phyloP scores from a whole-genome alignment of 2,797 vertebrate genomes.

The Crypturellus tataupa region DNA sequence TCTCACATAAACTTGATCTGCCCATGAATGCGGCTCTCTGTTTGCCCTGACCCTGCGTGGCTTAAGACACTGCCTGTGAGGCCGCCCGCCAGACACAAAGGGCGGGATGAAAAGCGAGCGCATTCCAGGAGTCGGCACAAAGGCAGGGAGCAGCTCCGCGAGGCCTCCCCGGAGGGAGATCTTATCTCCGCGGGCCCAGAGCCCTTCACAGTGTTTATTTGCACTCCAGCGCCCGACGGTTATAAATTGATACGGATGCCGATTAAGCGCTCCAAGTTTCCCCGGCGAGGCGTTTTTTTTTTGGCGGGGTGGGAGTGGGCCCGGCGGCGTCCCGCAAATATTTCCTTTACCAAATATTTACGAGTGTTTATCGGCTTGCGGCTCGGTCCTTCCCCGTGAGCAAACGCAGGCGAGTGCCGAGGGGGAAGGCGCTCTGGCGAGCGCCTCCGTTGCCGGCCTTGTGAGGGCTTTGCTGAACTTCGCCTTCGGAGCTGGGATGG shows the following conservation, averaged over 20 bases:
- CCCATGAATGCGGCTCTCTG: conserved; percentile 97
- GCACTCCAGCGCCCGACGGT: conserved; percentile 69
- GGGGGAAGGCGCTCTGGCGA: background rate
- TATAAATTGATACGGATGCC: conserved; percentile 70
- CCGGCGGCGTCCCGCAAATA: background rate
- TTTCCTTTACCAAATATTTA: background rate
- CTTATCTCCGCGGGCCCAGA: conserved; percentile 81
- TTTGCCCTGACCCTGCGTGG: conserved; percentile 93
- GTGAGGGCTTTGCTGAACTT: background rate
- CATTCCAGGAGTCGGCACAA: conserved; percentile 88
- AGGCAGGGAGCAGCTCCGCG: conserved; percentile 82
- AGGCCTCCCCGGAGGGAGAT: conserved; percentile 82
- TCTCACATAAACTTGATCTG: conserved; percentile 99
- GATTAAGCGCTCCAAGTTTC: conserved; percentile 55
- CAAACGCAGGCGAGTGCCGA: accelerated
- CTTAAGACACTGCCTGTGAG: conserved; percentile 91
- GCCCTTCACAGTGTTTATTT: conserved; percentile 81
- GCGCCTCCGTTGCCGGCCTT: accelerated
- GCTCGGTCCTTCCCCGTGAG: background rate
- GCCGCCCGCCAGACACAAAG: conserved; percentile 87
- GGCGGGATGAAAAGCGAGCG: conserved; percentile 88
- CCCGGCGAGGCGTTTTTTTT: background rate
- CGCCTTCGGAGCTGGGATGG: background rate
- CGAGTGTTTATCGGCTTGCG: background rate
- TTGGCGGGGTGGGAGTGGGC: background rate